A percentile compares a stretch with the other conserved stretches of the same genome.
These are phyloP conservation scores for Ctenodactylus gundi DNA, from an alignment of 2,113 vertebrate species.

Conservation along the genomic window DNA sequence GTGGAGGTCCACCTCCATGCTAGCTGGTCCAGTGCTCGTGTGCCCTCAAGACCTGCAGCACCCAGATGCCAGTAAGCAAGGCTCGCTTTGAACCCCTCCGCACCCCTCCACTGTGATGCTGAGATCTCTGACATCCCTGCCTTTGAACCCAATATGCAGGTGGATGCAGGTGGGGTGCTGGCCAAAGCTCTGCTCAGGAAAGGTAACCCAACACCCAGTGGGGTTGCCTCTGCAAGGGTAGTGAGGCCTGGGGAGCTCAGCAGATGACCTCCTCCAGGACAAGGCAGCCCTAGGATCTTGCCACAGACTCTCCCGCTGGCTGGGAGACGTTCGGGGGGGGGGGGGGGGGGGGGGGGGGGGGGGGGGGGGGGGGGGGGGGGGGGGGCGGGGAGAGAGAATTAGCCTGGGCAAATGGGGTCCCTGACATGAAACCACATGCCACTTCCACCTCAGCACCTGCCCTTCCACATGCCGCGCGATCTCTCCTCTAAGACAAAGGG, in stretches of 20 bases:
- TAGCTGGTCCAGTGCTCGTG: too few relatives aligned
- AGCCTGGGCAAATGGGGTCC: not conserved
- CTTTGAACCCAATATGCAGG: not conserved
- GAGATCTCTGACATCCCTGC: not conserved
- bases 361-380: too few relatives aligned
- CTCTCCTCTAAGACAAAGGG: not conserved
- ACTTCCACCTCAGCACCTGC: not conserved
- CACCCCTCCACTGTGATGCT: not conserved
- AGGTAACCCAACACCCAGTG: not conserved
- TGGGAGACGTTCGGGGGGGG: too few relatives aligned
- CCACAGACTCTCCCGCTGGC: too few relatives aligned
- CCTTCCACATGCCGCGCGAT: rapidly evolving
- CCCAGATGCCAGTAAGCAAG: too few relatives aligned
- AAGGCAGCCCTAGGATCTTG: not conserved
- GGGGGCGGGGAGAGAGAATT: not conserved
- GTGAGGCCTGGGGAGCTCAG: too few relatives aligned
- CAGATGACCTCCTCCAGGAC: not conserved
- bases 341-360: too few relatives aligned
- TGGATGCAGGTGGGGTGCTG: not conserved
- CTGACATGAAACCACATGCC: not conserved
- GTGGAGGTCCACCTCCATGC: not conserved
- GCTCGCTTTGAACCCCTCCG: too few relatives aligned
- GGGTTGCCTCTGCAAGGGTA: too few relatives aligned
- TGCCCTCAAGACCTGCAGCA: too few relatives aligned
- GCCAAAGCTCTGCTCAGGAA: not conserved